These are phyloP conservation scores for Noctua janthina DNA, from an alignment of 2,888 invertebrate genomes.

Conservation along the genomic window DNA sequence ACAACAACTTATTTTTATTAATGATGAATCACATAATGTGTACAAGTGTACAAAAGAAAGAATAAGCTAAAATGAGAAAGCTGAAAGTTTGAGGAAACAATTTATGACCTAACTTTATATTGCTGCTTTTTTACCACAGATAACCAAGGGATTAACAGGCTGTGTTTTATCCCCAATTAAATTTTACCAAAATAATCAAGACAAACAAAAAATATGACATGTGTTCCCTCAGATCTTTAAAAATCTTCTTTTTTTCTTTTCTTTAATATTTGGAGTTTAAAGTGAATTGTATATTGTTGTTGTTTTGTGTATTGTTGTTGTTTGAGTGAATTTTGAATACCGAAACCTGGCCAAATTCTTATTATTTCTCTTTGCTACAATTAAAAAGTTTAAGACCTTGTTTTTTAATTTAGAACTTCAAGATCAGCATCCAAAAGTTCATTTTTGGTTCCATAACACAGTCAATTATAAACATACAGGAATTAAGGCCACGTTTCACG, in stretches of 20 bases:
- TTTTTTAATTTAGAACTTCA: not conserved
- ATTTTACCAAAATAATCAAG: not conserved
- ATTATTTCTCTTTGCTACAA: not conserved
- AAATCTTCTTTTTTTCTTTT: no score
- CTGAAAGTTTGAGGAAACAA: not conserved
- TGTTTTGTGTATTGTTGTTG: no score
- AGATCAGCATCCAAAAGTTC: not conserved
- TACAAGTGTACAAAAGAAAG: no score
- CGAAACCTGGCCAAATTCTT: not conserved
- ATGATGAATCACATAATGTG: slow-evolving; percentile 36
- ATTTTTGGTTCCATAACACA: not conserved
- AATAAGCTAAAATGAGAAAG: not conserved
- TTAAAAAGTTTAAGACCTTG: not conserved
- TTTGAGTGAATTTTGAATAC: not conserved
- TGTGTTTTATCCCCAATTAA: not conserved
- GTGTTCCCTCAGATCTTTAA: not conserved
- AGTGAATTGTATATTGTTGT: not conserved
- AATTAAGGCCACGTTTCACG: slow-evolving; percentile 11
- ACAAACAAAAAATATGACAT: not conserved
- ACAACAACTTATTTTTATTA: slow-evolving; percentile 26
- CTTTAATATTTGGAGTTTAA: not conserved
- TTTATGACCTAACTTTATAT: not conserved
- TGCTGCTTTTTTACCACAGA: not conserved
- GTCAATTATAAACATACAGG: slow-evolving; percentile 11
- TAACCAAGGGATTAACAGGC: not conserved